Evolutionary conservation across 1,140 invertebrate genomes (phyloP), one percentile per base, ranked within the genome.

Genomic region (Triops cancriformis): DNA sequence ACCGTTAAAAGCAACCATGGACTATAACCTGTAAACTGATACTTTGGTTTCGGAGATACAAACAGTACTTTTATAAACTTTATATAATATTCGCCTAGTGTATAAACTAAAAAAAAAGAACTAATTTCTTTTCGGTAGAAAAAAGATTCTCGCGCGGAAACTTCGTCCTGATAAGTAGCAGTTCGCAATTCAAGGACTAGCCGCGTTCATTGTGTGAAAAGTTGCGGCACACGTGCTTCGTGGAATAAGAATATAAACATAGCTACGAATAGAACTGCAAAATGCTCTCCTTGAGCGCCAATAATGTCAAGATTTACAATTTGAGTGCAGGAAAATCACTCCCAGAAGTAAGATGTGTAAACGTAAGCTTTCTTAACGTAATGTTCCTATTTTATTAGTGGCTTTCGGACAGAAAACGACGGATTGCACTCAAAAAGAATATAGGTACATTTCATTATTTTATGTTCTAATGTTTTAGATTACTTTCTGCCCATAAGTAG

Each of bases 261-360:
- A 37, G 31, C 31, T 37, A 37, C 4, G 4, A 28, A 72, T 18
- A 73, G 27, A 23, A 41, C 11, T 4, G 37, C 45, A 82, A 73
- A 72, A 82, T 82, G 82, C 79, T 82, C 42, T 80, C 81, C 18
- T 81, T 78, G 45, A 82, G 81, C 73, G 79, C 91, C 41, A 98
- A 99, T 87, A 93, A 98, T 87, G 90, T 98, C 3, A 98, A 99
- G 88, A 97, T 99, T 77, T 99, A 98, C 84, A 98, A 98, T 87
- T 87, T 99, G 27, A 98, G 94, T 85, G 92, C 93, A 80, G 97
- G 97, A 79, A 99, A 98, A 87, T 95, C 95, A 42, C 86, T 99
- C 79, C 97, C 97, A 77, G 96, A 99, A 85, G 95, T 97, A 90
- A 90, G 89, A 26, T 26, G 23, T 64, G 37, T 42, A 37, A 26